These are phyloP conservation scores for Chlamydotis undulata DNA, from an alignment of 2,113 vertebrate species.

Conservation along the genomic window DNA sequence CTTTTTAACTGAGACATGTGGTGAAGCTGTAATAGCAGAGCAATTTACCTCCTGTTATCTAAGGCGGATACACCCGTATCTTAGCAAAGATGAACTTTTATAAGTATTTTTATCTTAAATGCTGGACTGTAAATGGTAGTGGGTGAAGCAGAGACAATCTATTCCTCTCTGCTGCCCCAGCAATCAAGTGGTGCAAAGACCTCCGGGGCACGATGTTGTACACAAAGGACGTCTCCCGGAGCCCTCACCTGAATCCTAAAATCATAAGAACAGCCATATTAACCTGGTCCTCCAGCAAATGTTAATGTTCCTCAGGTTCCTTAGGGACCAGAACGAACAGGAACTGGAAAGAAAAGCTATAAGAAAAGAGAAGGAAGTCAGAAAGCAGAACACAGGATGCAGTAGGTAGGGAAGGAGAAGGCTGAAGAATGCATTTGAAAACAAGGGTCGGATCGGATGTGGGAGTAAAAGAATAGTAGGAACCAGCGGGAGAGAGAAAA, in stretches of 20 bases:
- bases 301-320: neutral
- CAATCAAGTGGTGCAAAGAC: neutral
- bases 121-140: neutral
- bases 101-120: neutral
- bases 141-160: neutral
- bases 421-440: slow-evolving; percentile 48
- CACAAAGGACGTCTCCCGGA: neutral
- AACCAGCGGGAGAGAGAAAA: slow-evolving; percentile 42
- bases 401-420: slow-evolving; percentile 53
- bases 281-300: neutral
- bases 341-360: slow-evolving; percentile 35
- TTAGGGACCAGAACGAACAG: neutral
- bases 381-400: slow-evolving; percentile 52
- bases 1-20: neutral
- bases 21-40: neutral
- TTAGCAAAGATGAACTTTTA: neutral
- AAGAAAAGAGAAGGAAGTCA: slow-evolving; percentile 45
- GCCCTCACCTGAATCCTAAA: slow-evolving; percentile 11
- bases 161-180: neutral
- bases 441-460: neutral
- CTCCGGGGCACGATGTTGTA: accelerated
- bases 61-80: neutral
- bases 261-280: neutral
- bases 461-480: slow-evolving; percentile 54
- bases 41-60: neutral